Conservation (phyloP, 2,888 invertebrate species). For the Cephus nigrinus region DNA sequence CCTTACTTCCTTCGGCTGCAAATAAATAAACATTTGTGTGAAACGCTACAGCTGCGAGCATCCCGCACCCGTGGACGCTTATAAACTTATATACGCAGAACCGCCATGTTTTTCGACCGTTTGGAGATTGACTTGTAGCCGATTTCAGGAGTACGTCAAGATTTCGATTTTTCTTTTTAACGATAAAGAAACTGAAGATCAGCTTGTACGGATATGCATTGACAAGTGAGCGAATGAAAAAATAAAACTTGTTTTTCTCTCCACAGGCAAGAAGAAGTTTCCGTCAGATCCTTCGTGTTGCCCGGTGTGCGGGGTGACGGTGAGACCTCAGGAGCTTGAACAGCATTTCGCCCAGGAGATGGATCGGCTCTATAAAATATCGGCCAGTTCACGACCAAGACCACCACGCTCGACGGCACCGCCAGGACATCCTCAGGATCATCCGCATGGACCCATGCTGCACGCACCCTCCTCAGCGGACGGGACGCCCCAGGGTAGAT, state of each 20-base stretch:
- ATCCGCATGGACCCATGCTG: slow-evolving; percentile 56
- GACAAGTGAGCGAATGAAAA: background rate
- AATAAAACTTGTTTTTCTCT: background rate
- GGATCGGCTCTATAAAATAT: slow-evolving; percentile 75
- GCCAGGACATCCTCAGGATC: slow-evolving; percentile 55
- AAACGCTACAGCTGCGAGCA: slow-evolving; percentile 42
- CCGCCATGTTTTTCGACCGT: slow-evolving; percentile 6
- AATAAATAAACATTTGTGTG: slow-evolving; percentile 49
- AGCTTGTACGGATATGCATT: background rate
- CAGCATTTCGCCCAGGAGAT: slow-evolving; percentile 84
- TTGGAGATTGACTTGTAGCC: slow-evolving; percentile 7
- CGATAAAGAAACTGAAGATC: background rate
- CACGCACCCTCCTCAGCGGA: slow-evolving; percentile 66
- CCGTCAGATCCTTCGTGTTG: slow-evolving; percentile 79
- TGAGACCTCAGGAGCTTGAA: slow-evolving; percentile 85
- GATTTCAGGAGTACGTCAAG: background rate
- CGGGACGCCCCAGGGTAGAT: slow-evolving; percentile 71
- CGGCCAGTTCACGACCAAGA: slow-evolving; percentile 58
- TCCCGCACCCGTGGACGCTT: slow-evolving; percentile 3
- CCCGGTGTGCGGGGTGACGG: slow-evolving; percentile 88
- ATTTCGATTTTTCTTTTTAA: background rate
- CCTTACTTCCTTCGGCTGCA: slow-evolving; percentile 25
- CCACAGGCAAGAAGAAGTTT: slow-evolving; percentile 63
- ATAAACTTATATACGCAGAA: background rate
- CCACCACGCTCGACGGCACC: slow-evolving; percentile 64